A percentile compares a stretch with the other conserved stretches of the same genome.
Conservation (phyloP, 1,140 invertebrate genomes). For the Micrasema minimum region DNA sequence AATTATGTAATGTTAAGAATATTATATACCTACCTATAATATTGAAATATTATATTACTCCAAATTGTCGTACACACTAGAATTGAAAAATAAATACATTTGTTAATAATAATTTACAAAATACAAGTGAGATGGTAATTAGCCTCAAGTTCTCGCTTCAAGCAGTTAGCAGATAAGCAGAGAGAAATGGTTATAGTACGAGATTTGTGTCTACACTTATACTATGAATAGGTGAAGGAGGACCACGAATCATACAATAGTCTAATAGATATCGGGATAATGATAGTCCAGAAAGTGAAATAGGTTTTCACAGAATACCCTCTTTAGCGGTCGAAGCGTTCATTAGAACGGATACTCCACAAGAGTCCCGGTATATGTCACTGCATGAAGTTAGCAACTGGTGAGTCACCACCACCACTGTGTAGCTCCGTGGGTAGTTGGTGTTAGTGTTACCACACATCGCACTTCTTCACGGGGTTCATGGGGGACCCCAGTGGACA, state of each 20-base stretch:
- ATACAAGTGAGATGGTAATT: constrained; percentile 14
- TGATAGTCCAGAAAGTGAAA: too few relatives aligned
- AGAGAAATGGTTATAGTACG: too few relatives aligned
- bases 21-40: too few relatives aligned
- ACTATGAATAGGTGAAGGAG: too few relatives aligned
- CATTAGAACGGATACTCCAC: too few relatives aligned
- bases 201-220: too few relatives aligned
- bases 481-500: constrained; percentile 77
- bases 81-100: constrained; percentile 35
- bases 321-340: too few relatives aligned
- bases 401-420: constrained; percentile 19
- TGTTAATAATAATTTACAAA: constrained; percentile 26
- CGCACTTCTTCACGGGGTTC: constrained; percentile 85
- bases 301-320: too few relatives aligned
- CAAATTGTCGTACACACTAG: constrained; percentile 7
- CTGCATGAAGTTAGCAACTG: constrained; percentile 26
- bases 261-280: too few relatives aligned
- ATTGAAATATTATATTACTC: neutral
- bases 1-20: too few relatives aligned
- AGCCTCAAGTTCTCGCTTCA: constrained; percentile 5
- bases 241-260: too few relatives aligned
- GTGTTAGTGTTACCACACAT: constrained; percentile 75
- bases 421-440: neutral
- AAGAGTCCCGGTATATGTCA: constrained; percentile 19
- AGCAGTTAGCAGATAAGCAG: neutral